These are phyloP conservation scores for Acipenser oxyrinchus DNA, from an alignment of 2,797 vertebrate species.

Conservation along the genomic window DNA sequence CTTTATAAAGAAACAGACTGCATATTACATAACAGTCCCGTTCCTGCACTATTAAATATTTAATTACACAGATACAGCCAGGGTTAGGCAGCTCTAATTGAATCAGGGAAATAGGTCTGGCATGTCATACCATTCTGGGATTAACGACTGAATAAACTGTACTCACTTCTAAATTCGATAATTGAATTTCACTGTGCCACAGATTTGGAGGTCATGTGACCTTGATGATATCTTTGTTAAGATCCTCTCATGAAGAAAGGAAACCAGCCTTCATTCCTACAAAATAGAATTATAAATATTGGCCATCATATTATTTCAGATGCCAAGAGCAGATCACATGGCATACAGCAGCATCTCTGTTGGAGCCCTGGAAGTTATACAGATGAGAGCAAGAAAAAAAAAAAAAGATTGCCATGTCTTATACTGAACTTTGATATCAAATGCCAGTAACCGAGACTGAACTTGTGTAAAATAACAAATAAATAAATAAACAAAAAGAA, in stretches of 20 bases:
- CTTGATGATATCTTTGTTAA: conserved; percentile 14
- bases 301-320: neutral
- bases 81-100: too few relatives aligned
- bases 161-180: conserved; percentile 2
- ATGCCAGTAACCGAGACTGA: too few relatives aligned
- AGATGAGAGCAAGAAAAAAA: too few relatives aligned
- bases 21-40: conserved; percentile 9
- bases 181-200: neutral
- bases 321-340: neutral
- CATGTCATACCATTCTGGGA: conserved; percentile 16
- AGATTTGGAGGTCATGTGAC: neutral
- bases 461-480: too few relatives aligned
- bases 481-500: too few relatives aligned
- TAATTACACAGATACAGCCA: conserved; percentile 6
- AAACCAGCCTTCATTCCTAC: neutral
- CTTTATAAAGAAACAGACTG: neutral
- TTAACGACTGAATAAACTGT: conserved; percentile 6
- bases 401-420: too few relatives aligned
- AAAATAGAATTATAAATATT: neutral
- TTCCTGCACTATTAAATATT: conserved; percentile 22
- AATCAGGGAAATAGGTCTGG: too few relatives aligned
- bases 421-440: too few relatives aligned
- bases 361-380: too few relatives aligned
- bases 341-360: too few relatives aligned
- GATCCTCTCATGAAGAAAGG: conserved; percentile 6